A percentile compares a stretch with the other conserved stretches of the same genome.
Evolutionary conservation across 1,140 invertebrate genomes (phyloP).

Genomic region (Diabrotica undecimpunctata): DNA sequence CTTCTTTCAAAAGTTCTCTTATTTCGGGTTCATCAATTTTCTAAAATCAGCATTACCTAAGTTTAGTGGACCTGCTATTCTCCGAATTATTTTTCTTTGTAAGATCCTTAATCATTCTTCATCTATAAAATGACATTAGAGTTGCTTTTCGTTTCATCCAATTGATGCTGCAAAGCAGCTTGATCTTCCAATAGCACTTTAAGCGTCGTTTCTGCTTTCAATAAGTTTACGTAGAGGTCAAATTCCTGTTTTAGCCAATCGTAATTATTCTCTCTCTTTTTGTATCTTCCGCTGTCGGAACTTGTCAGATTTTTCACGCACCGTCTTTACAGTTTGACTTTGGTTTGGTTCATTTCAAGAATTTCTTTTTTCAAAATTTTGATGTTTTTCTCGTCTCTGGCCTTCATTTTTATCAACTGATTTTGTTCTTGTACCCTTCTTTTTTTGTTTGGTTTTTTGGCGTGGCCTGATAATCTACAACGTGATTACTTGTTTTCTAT

Average conservation of each 20-base stretch:
- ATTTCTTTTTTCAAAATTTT: conserved; percentile 72
- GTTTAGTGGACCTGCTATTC: too few relatives aligned
- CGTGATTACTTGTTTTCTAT: conserved; percentile 66
- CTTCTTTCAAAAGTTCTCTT: too few relatives aligned
- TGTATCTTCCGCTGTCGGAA: conserved; percentile 76
- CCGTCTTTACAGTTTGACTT: conserved; percentile 79
- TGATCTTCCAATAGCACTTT: conserved; percentile 73
- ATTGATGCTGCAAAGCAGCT: conserved; percentile 52
- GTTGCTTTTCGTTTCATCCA: conserved; percentile 51
- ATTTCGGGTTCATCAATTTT: too few relatives aligned
- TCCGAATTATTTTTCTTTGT: too few relatives aligned
- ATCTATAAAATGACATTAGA: too few relatives aligned
- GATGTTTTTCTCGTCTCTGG: conserved; percentile 77
- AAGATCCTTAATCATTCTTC: too few relatives aligned
- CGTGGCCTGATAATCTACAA: conserved; percentile 50
- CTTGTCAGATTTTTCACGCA: conserved; percentile 78
- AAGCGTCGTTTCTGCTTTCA: conserved; percentile 72
- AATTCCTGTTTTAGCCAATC: conserved; percentile 69
- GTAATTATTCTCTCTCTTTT: conserved; percentile 75
- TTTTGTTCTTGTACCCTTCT: conserved; percentile 62
- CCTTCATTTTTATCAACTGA: conserved; percentile 74
- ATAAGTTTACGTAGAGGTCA: conserved; percentile 67
- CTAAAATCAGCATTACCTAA: too few relatives aligned
- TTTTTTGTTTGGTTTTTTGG: too few relatives aligned
- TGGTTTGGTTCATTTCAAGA: conserved; percentile 71